phyloP scores from a whole-genome alignment of 1,140 invertebrate genomes.

The Dinoponera quadriceps region DNA sequence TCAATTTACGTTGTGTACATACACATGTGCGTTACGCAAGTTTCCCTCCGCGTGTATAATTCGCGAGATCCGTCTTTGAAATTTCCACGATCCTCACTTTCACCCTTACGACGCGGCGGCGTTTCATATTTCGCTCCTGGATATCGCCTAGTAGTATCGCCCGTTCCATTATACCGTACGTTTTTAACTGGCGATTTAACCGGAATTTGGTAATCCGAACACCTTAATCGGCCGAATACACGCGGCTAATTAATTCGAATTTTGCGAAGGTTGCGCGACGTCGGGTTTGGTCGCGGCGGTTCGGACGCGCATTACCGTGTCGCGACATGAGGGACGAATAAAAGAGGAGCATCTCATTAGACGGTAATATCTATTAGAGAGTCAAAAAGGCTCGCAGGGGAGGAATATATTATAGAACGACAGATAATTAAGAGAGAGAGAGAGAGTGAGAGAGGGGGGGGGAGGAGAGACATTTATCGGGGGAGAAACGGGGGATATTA shows the following conservation, averaged over 20 bases:
- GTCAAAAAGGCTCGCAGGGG: not conserved
- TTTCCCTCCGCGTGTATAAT: too few relatives aligned
- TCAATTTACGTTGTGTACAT: too few relatives aligned
- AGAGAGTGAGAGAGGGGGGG: not conserved
- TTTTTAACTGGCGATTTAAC: not conserved
- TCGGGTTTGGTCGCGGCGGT: not conserved
- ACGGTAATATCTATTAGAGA: slow-evolving; percentile 38
- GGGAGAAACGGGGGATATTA: slow-evolving; percentile 40
- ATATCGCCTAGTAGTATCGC: not conserved
- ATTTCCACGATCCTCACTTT: too few relatives aligned
- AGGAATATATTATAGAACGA: too few relatives aligned
- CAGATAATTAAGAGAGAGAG: not conserved
- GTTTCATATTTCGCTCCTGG: too few relatives aligned
- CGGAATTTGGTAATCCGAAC: not conserved
- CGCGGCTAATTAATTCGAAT: slow-evolving; percentile 29
- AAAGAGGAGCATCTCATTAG: slow-evolving; percentile 23
- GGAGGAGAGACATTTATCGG: slow-evolving; percentile 41
- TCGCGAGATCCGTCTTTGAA: too few relatives aligned
- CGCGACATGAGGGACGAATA: not conserved
- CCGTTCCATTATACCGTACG: not conserved
- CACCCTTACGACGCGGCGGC: too few relatives aligned
- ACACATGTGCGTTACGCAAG: too few relatives aligned
- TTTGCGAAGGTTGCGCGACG: slow-evolving; percentile 3
- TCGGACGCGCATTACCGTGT: slow-evolving; percentile 15
- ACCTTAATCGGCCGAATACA: not conserved